Conservation (phyloP, 2,113 vertebrate genomes). For the Pachypanchax playfairii region DNA sequence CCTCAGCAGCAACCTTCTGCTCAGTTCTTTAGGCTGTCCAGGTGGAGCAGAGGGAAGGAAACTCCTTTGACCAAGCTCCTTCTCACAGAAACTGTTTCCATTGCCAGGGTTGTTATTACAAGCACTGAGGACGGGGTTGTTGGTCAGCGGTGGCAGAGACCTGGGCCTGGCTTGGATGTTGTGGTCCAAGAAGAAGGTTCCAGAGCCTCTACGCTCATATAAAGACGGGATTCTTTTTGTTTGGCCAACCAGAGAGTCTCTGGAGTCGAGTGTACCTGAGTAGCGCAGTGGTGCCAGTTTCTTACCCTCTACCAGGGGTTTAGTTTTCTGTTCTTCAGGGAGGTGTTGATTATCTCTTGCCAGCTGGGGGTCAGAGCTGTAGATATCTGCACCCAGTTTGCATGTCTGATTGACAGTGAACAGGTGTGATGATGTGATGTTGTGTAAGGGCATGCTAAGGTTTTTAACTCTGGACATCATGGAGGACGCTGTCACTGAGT, state of each 20-base stretch:
- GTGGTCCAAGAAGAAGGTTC: constrained; percentile 77
- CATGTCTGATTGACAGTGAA: constrained; percentile 83
- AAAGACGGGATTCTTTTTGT: constrained; percentile 73
- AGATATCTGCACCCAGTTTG: constrained; percentile 84
- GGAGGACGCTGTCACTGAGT: constrained; percentile 27
- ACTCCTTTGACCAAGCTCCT: constrained; percentile 76
- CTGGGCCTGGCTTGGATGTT: constrained; percentile 75
- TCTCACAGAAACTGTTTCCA: constrained; percentile 66
- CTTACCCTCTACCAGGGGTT: constrained; percentile 72
- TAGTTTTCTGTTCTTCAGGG: constrained; percentile 68
- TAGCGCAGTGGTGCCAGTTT: constrained; percentile 77
- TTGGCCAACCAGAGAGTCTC: constrained; percentile 65
- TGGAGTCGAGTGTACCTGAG: constrained; percentile 76
- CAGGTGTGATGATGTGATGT: constrained; percentile 82
- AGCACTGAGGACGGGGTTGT: constrained; percentile 55
- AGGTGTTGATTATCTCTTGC: constrained; percentile 47
- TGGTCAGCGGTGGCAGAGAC: constrained; percentile 87
- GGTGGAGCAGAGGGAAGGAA: constrained; percentile 82
- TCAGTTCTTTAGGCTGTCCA: constrained; percentile 80
- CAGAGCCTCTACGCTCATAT: constrained; percentile 81
- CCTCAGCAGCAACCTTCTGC: constrained; percentile 82
- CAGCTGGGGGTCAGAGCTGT: constrained; percentile 88
- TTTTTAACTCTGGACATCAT: constrained; percentile 58
- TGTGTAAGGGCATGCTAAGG: constrained; percentile 51
- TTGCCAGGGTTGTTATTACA: constrained; percentile 19